phyloP scores from a whole-genome alignment of 2,888 invertebrate species.

The Thumatha senex region DNA sequence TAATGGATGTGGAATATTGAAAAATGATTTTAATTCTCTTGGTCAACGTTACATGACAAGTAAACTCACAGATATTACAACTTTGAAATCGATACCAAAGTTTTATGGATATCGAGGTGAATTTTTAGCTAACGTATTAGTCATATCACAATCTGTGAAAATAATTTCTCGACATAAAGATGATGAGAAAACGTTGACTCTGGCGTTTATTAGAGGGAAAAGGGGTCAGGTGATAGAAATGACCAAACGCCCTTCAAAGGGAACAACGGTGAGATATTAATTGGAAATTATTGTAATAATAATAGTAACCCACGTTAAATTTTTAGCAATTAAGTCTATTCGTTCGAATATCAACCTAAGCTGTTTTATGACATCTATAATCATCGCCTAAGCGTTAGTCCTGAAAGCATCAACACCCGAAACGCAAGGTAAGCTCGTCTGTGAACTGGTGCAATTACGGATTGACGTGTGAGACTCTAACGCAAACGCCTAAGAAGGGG shows the following conservation, averaged over 20 bases:
- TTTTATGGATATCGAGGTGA: constrained; percentile 88
- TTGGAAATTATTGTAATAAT: no score
- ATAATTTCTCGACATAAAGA: constrained; percentile 81
- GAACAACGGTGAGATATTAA: constrained; percentile 85
- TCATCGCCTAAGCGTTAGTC: no score
- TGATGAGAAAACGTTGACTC: constrained; percentile 80
- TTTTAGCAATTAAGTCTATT: no score
- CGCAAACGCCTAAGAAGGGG: no score
- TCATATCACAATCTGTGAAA: constrained; percentile 81
- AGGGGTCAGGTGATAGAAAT: constrained; percentile 51
- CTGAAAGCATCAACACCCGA: no score
- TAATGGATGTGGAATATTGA: constrained; percentile 87
- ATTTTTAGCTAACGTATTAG: constrained; percentile 85
- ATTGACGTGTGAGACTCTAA: no score
- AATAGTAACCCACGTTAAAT: no score
- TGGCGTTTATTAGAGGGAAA: constrained; percentile 80
- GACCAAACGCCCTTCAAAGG: constrained; percentile 83
- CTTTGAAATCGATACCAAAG: constrained; percentile 76
- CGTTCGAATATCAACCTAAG: no score
- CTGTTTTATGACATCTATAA: no score
- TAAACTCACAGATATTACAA: constrained; percentile 81
- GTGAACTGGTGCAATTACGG: no score
- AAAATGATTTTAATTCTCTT: constrained; percentile 79
- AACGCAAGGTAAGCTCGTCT: no score
- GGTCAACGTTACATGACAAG: constrained; percentile 86